Evolutionary conservation across 2,113 vertebrate genomes (phyloP), one percentile per base, ranked within the genome.

Genomic region (Dinomys branickii): DNA sequence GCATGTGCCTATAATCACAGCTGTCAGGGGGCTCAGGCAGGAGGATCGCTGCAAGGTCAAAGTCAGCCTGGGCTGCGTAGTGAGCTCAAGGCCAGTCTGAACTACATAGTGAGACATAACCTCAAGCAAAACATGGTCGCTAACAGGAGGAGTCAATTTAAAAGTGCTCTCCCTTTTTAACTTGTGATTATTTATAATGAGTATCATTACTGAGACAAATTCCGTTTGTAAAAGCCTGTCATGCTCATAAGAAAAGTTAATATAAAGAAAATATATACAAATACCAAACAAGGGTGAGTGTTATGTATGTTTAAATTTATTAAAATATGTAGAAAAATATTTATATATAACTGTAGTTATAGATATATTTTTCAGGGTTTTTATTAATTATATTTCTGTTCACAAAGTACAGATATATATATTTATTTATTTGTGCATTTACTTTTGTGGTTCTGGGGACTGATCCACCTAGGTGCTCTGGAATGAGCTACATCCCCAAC

Each of bases 191-290:
- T 82, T 78, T 91, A 71, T 22, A 58, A 9, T 50, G 47, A 95
- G 89, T 75, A 61, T 90, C 33, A 75, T 85, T 75, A 77, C 56
- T 38, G 56, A 90, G 94, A 87, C 22, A 90, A 80, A 14, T 83
- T 94, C 20, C 69, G 33, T n/a, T 90, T 92, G 20, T 77, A 85
- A 92, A 96, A 94, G 63, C 7, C 52, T 63, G 16, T 63, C 56
- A 75, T 92, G 33, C 38, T 94, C 30, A 38, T 65, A 94, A 95
- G 89, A 44, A 83, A 91, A 93, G 41, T 54, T 83, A 91, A 96
- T 58, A 73, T 89, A 83, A 95, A 91, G 81, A 94, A 92, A 96
- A 83, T 83, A 12, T 86, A 78, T 61, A 50, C 16, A 35, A 85
- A 65, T 65, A 65, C 44, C 44, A 83, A 86, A 88, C 20, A 77